Conservation (phyloP, 2,888 invertebrate genomes). For the Fragum whitleyi region DNA sequence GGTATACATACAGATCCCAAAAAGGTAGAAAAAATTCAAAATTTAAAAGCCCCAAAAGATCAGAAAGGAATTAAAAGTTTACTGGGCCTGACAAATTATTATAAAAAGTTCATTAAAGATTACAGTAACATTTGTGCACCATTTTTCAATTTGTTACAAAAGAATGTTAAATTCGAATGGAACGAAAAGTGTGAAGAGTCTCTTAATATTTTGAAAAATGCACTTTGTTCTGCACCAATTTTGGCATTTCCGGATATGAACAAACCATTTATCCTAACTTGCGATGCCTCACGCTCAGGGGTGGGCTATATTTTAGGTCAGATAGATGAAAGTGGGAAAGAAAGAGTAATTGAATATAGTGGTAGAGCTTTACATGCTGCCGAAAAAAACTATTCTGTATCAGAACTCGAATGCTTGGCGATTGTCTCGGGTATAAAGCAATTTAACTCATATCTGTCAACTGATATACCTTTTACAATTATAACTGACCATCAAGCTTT, state of each 20-base stretch:
- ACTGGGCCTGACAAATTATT: too few relatives aligned
- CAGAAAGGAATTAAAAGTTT: too few relatives aligned
- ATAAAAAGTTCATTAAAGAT: neutral
- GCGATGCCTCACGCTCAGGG: conserved; percentile 52
- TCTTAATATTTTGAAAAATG: too few relatives aligned
- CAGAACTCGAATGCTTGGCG: conserved; percentile 64
- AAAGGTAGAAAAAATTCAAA: neutral
- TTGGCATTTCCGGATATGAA: too few relatives aligned
- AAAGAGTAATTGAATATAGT: conserved; percentile 56
- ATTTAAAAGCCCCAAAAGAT: neutral
- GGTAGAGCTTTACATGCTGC: too few relatives aligned
- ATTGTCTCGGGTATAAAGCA: too few relatives aligned
- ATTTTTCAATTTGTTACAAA: conserved; percentile 38
- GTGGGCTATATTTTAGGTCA: conserved; percentile 62
- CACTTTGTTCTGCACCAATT: too few relatives aligned
- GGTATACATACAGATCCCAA: neutral
- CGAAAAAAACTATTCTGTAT: too few relatives aligned
- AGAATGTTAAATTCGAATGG: conserved; percentile 25
- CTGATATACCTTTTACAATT: too few relatives aligned
- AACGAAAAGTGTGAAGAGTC: too few relatives aligned
- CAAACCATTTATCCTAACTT: conserved; percentile 52
- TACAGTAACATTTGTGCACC: neutral
- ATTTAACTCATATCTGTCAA: too few relatives aligned
- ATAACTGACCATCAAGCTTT: conserved; percentile 62
- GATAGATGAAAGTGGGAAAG: conserved; percentile 41